Evolutionary conservation across 2,888 invertebrate species (phyloP).

Genomic region (Mesochorus sp.): DNA sequence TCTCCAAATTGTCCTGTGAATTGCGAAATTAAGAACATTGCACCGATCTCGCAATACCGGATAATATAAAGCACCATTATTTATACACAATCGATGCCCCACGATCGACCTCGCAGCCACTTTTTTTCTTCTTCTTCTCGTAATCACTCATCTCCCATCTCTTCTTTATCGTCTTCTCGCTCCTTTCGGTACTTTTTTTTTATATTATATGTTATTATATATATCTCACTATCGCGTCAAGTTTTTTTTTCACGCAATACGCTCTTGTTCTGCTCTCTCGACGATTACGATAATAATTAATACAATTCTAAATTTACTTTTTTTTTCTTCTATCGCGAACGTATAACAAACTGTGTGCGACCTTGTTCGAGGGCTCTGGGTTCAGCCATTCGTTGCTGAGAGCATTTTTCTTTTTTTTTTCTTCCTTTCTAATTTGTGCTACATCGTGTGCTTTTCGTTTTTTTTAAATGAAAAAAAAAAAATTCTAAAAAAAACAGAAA

Average conservation of each 20-base stretch:
- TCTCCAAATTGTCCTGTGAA: conserved; percentile 16
- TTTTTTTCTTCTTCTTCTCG: background rate
- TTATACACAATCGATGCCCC: conserved; percentile 52
- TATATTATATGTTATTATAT: conserved; percentile 24
- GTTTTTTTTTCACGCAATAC: conserved; percentile 18
- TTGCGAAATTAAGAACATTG: conserved; percentile 53
- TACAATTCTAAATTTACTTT: conserved; percentile 33
- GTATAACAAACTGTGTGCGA: conserved; percentile 61
- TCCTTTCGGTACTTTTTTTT: conserved; percentile 3
- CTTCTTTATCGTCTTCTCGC: background rate
- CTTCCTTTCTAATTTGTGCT: background rate
- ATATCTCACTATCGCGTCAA: conserved; percentile 29
- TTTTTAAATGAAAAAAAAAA: background rate
- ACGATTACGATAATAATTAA: conserved; percentile 17
- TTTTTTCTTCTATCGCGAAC: conserved; percentile 51
- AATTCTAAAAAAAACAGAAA: too few relatives aligned
- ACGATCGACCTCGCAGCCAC: conserved; percentile 43
- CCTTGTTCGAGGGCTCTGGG: conserved; percentile 59
- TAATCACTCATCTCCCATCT: background rate
- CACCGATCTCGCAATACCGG: conserved; percentile 62
- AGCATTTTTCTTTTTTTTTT: conserved; percentile 22
- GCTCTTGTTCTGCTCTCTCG: conserved; percentile 5
- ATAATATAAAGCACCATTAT: conserved; percentile 62
- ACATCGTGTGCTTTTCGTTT: background rate
- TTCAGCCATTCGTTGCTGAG: conserved; percentile 61